Conservation (phyloP, 2,888 invertebrate species). For the Ormyrus rosae region DNA sequence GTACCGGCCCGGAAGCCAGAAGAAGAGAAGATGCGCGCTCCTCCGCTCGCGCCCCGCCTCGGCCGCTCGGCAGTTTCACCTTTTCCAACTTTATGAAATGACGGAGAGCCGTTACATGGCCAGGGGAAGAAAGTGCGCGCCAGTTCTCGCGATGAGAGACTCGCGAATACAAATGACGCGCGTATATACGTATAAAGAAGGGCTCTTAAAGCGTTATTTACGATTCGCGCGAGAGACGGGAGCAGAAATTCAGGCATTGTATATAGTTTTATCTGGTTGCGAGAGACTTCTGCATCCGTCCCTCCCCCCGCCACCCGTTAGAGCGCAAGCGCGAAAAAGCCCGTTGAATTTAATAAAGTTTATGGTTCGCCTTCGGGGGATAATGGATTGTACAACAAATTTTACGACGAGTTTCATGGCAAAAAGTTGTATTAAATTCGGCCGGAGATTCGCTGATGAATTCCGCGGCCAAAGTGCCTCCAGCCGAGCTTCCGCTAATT, state of each 20-base stretch:
- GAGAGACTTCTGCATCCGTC: too few species aligned
- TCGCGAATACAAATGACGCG: constrained; percentile 50
- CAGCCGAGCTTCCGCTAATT: too few species aligned
- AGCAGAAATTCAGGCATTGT: constrained; percentile 19
- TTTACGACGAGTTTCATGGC: too few species aligned
- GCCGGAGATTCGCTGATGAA: too few species aligned
- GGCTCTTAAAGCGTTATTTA: constrained; percentile 48
- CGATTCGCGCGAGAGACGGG: constrained; percentile 33
- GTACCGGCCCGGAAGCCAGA: background rate
- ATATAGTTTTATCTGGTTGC: constrained; percentile 24
- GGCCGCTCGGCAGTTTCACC: constrained; percentile 7
- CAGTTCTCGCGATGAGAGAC: constrained; percentile 35
- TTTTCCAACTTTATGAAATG: constrained; percentile 50
- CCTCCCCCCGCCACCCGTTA: too few species aligned
- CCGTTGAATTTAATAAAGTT: too few species aligned
- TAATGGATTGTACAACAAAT: too few species aligned
- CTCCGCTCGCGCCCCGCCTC: too few species aligned
- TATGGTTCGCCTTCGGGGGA: too few species aligned
- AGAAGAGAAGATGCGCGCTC: constrained; percentile 3
- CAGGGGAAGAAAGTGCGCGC: constrained; percentile 17
- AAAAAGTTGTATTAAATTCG: too few species aligned
- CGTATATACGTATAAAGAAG: background rate
- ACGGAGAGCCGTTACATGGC: constrained; percentile 51
- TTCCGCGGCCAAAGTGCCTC: too few species aligned
- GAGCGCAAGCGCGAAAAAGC: too few species aligned